A percentile compares a stretch with the other conserved stretches of the same genome.
Conservation (phyloP, 1,140 invertebrate genomes). For the Drosophila prosaltans region DNA sequence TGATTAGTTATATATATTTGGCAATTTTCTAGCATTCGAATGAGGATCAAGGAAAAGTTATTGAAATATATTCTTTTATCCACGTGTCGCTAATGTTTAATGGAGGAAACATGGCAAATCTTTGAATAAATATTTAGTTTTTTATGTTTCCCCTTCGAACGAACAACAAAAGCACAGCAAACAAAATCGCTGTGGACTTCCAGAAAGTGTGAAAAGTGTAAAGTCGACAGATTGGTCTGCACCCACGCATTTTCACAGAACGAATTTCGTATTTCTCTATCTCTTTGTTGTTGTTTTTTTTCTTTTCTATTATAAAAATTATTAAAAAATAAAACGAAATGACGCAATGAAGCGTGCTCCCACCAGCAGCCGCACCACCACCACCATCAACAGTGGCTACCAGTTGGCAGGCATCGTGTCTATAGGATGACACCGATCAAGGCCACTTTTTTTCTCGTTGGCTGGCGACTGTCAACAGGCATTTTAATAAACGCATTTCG, state of each 20-base stretch:
- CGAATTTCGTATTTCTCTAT: conserved; percentile 35
- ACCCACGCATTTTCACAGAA: conserved; percentile 60
- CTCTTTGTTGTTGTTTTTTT: conserved; percentile 14
- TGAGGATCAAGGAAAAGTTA: background rate
- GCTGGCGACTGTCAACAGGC: conserved; percentile 51
- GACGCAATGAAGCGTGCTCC: conserved; percentile 49
- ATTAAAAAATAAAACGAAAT: conserved; percentile 32
- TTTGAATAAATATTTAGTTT: conserved; percentile 69
- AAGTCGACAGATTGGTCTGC: conserved; percentile 41
- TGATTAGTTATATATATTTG: conserved; percentile 49
- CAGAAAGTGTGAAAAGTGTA: conserved; percentile 62
- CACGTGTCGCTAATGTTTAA: conserved; percentile 19
- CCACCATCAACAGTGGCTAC: conserved; percentile 14
- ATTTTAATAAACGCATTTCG: conserved; percentile 72
- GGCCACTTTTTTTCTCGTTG: conserved; percentile 47
- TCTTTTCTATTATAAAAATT: conserved; percentile 31
- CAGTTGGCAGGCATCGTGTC: conserved; percentile 62
- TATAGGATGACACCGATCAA: conserved; percentile 64
- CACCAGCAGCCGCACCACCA: too few relatives aligned
- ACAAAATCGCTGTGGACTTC: conserved; percentile 36
- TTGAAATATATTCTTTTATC: conserved; percentile 4
- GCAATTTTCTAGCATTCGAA: background rate
- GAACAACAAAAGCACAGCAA: conserved; percentile 3
- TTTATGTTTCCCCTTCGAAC: conserved; percentile 39
- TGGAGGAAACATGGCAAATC: conserved; percentile 36